Conservation (phyloP, 1,140 invertebrate genomes). For the Zaprionus capensis region DNA sequence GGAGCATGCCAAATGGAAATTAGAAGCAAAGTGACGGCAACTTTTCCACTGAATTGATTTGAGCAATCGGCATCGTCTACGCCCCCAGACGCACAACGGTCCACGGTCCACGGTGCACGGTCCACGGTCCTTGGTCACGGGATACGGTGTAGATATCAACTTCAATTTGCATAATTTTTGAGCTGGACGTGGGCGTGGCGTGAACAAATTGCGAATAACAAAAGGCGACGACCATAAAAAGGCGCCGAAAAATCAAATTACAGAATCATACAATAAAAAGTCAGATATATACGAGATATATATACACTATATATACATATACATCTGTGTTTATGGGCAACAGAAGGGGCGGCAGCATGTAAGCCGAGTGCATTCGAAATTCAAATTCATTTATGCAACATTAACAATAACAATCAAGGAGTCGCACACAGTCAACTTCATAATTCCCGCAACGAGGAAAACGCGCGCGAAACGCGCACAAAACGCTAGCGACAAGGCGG, state of each 20-base stretch:
- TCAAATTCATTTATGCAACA: constrained; percentile 47
- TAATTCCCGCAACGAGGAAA: neutral
- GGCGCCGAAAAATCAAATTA: constrained; percentile 65
- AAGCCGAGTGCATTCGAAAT: constrained; percentile 36
- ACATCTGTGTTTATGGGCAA: neutral
- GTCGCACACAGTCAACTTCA: neutral
- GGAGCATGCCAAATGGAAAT: constrained; percentile 52
- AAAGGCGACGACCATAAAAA: constrained; percentile 62
- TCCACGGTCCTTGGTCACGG: constrained; percentile 12
- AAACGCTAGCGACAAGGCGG: constrained; percentile 14
- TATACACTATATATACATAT: constrained; percentile 11
- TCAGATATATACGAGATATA: constrained; percentile 3
- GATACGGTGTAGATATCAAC: constrained; percentile 33
- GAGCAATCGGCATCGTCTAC: constrained; percentile 49
- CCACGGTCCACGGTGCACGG: neutral
- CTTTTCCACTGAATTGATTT: constrained; percentile 82
- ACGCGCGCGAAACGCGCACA: constrained; percentile 14
- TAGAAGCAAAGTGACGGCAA: constrained; percentile 64
- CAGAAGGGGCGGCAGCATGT: constrained; percentile 1
- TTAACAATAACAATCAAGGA: constrained; percentile 11
- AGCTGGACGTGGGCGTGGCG: constrained; percentile 48
- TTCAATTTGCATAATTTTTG: constrained; percentile 79
- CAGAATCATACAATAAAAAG: constrained; percentile 29
- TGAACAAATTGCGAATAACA: constrained; percentile 69
- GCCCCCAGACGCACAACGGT: constrained; percentile 2